A percentile compares a stretch with the other conserved stretches of the same genome.
Conservation (phyloP, 2,797 vertebrate genomes). For the Aphelocoma californica region DNA sequence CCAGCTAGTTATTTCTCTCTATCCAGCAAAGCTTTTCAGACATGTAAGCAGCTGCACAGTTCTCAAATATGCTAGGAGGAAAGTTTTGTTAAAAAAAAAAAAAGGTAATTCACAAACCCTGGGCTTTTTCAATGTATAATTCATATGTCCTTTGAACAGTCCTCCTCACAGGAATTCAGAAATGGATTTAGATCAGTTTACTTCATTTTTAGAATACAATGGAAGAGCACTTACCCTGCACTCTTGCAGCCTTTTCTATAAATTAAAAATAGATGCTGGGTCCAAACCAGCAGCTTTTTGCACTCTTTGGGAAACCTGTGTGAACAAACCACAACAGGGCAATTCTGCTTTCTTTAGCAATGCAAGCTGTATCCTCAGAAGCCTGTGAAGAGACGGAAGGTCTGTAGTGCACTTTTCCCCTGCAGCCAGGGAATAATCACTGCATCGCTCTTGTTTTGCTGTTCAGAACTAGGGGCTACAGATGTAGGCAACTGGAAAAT, state of each 20-base stretch:
- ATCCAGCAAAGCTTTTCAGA: background rate
- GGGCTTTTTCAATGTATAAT: conserved; percentile 54
- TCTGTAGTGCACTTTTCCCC: background rate
- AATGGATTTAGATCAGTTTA: conserved; percentile 48
- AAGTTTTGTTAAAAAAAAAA: background rate
- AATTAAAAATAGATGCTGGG: conserved; percentile 57
- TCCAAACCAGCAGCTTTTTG: background rate
- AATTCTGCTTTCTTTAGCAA: background rate
- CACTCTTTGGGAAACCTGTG: background rate
- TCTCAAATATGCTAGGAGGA: background rate
- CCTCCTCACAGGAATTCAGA: conserved; percentile 39
- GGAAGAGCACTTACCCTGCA: conserved; percentile 30
- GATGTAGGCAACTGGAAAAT: background rate
- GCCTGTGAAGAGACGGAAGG: background rate
- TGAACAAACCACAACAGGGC: background rate
- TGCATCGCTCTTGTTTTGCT: background rate
- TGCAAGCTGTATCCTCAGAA: background rate
- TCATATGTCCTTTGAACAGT: conserved; percentile 41
- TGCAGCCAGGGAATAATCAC: background rate
- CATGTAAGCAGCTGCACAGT: background rate
- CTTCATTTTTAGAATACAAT: conserved; percentile 52
- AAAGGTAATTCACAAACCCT: background rate
- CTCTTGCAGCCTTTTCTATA: conserved; percentile 18
- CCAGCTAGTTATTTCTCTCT: background rate
- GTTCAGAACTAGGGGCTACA: background rate